Conservation (phyloP, 2,888 invertebrate genomes). For the Drosophila falleni region DNA sequence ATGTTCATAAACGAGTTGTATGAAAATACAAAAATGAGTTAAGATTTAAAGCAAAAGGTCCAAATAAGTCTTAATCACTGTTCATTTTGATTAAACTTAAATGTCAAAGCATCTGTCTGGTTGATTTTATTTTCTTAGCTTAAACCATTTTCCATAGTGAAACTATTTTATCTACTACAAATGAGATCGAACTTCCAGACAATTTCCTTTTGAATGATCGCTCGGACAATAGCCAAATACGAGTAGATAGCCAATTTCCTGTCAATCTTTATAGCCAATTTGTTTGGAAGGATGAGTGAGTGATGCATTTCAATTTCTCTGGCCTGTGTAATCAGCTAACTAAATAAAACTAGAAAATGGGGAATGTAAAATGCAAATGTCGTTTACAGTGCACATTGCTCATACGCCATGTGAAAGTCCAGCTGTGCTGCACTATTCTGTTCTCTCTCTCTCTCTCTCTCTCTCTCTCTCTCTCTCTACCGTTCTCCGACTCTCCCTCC, state of each 20-base stretch:
- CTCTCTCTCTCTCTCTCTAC: not conserved
- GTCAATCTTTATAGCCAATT: not conserved
- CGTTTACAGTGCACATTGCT: constrained; percentile 46
- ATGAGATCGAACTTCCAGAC: not conserved
- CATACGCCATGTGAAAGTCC: constrained; percentile 53
- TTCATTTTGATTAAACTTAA: too few species aligned
- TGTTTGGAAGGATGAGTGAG: not conserved
- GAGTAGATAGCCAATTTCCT: constrained; percentile 1
- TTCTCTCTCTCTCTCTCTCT: not conserved
- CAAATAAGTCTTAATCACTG: too few species aligned
- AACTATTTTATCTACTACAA: not conserved
- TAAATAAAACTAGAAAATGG: constrained; percentile 29
- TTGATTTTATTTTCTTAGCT: too few species aligned
- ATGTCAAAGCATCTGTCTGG: too few species aligned
- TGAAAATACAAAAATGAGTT: too few species aligned
- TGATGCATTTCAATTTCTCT: constrained; percentile 9
- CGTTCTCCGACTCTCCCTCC: not conserved
- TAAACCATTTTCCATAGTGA: too few species aligned
- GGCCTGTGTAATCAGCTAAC: constrained; percentile 31
- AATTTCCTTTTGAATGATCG: not conserved
- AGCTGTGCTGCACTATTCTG: constrained; percentile 30
- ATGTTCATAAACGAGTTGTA: too few species aligned
- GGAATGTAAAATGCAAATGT: constrained; percentile 49
- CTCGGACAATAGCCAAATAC: not conserved
- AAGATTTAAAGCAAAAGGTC: too few species aligned